phyloP scores from a whole-genome alignment of 2,888 invertebrate genomes.

The Campoplex capitator region DNA sequence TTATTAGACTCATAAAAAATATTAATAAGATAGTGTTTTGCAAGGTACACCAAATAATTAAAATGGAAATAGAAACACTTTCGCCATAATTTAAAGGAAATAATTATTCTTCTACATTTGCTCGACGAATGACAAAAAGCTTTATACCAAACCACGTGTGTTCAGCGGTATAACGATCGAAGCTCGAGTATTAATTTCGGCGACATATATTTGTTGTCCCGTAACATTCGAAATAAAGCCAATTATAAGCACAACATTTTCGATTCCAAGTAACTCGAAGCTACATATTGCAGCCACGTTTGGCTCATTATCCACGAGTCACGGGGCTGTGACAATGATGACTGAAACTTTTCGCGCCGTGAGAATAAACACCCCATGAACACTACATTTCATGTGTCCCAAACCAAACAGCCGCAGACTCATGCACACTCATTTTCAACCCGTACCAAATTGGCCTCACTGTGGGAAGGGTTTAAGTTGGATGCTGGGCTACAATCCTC shows the following conservation, averaged over 20 bases:
- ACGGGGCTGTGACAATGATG: not conserved
- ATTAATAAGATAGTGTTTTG: not conserved
- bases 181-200: not conserved
- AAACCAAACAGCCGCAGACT: slow-evolving; percentile 34
- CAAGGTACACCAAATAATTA: not conserved
- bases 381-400: slow-evolving; percentile 21
- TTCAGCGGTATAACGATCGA: not conserved
- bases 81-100: not conserved
- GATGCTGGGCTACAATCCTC: slow-evolving; percentile 53
- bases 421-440: slow-evolving; percentile 51
- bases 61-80: not conserved
- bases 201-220: not conserved
- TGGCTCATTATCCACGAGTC: slow-evolving; percentile 42
- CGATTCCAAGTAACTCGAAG: slow-evolving; percentile 11
- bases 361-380: slow-evolving; percentile 40
- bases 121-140: not conserved
- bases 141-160: not conserved
- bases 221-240: slow-evolving; percentile 1
- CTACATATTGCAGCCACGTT: slow-evolving; percentile 8
- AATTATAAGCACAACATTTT: slow-evolving; percentile 42
- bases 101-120: not conserved
- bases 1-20: not conserved
- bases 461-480: slow-evolving; percentile 63
- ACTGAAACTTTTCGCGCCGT: slow-evolving; percentile 27
- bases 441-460: slow-evolving; percentile 41